Base-by-base conservation (phyloP, 2,797 vertebrate genomes). In the Novumbra hubbsi region DNA sequence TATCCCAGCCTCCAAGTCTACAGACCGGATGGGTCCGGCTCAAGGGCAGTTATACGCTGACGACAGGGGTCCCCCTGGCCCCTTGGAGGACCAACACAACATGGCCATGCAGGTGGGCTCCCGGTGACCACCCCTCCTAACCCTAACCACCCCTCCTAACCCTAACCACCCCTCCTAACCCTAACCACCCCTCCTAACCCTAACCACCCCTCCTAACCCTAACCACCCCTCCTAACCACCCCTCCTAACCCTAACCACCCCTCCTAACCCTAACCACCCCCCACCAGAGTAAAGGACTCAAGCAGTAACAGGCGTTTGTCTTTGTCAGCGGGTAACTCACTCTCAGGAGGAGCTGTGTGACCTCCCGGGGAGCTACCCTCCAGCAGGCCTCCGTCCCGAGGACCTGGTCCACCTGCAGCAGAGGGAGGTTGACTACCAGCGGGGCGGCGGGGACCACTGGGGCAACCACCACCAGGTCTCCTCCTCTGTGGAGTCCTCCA, bases 1-100 rank as follows among this genome's bases (percentile, higher is more conserved):
- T 67, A 96, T 99, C 87, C 98, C 98, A 1, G 96, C 96, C 69
- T 96, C 96, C 2, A 98, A 95, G 88, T 96, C 96, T 78, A 96
- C 96, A 87, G 98, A 99, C 80, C 92, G 96, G 72, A 76, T 90
- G 3, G 88, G 87, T 1, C 84, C 74, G 5, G 65, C 28, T 27
- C 64, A 9, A 77, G 78, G 82, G 50, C 95, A 91, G 89, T 98
- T 97, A 97, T 93, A 95, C 67, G 88, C 95, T 76, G 96, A 98
- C 72, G 96, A 97, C 32, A 91, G 95, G 79, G 90, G 81, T 75
- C 87, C 93, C 9, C 92, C 92, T 32, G 5, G 88, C 38, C 92
- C 72, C 45, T 83, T 85, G 95, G 95, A 97, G 45, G 94, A 89
- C 78, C 92, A 94, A 73, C 92, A 94, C 74, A 92, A 93, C 3